Conservation (phyloP, 2,888 invertebrate species). For the Drosophila nr. perissopoda region DNA sequence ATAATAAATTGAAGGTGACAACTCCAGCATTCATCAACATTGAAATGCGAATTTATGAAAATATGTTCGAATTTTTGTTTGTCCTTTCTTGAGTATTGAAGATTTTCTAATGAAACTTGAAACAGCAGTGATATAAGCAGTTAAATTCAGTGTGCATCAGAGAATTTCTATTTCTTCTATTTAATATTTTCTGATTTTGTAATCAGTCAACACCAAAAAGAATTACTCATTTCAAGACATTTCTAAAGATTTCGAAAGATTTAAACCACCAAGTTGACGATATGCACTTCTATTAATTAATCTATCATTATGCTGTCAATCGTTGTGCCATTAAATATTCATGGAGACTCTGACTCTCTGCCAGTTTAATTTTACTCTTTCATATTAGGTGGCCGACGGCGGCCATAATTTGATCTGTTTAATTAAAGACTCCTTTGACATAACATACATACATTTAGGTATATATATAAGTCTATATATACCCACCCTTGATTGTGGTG, state of each 20-base stretch:
- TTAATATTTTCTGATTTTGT: neutral
- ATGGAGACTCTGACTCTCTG: neutral
- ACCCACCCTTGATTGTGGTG: slow-evolving; percentile 5
- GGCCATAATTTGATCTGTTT: slow-evolving; percentile 48
- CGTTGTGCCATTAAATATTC: slow-evolving; percentile 20
- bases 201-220: neutral
- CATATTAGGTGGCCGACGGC: slow-evolving; percentile 2
- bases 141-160: neutral
- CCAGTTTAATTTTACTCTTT: slow-evolving; percentile 5
- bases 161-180: neutral
- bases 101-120: neutral
- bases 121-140: neutral
- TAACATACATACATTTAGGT: slow-evolving; percentile 16
- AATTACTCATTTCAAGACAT: neutral
- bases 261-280: neutral
- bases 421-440: slow-evolving; percentile 61
- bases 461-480: neutral
- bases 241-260: neutral
- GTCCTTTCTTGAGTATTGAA: neutral
- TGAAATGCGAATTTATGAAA: neutral
- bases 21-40: neutral
- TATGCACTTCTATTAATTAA: neutral
- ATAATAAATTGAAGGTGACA: neutral
- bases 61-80: neutral
- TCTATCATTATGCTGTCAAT: slow-evolving; percentile 13